Evolutionary conservation across 2,797 vertebrate genomes (phyloP), one percentile per base, ranked within the genome.

Genomic region (Erpetoichthys calabaricus): DNA sequence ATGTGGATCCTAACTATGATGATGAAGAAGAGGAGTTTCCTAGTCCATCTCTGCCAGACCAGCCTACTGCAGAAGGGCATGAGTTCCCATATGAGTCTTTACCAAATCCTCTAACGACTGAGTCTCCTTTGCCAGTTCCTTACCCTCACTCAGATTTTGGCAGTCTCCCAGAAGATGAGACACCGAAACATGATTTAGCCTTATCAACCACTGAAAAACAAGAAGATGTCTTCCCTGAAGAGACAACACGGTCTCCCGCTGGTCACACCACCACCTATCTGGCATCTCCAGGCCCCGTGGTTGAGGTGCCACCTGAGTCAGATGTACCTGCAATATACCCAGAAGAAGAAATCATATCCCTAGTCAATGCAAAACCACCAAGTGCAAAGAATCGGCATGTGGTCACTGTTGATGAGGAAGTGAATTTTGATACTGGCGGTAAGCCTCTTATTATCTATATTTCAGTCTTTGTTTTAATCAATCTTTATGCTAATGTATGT

Each of bases 381-480:
- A 62, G 63, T 49, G 69, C 58, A 62, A 73, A 56, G 0, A 75
- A 80, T 45, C 77, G 76, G 4, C 82, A 81, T 1, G 76, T 87
- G 2, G 81, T 91, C 1, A 84, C 76, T 1, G 81, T 88, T 66
- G 89, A 89, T 1, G 91, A 89, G 9, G 69, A 73, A 0, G 67
- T 82, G 6, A 57, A 81, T 59, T 80, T 91, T 56, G 83, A 89
- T 62, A 78, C 84, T 0, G 84, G 86, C 43, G 92, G 92, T 96
- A 77, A 88, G 81, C 6, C n/a, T 47, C 1, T 53, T 44, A 6
- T 45, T 52, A 54, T 7, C 5, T 25, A 25, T 25, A 25, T 25
- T 25, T 25, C 25, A 25, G 2, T 25, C 25, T 25, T 25, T 25
- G 25, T 2, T 25, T 25, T 25, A 25, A 25, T 1, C 25, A 25